Evolutionary conservation across 2,113 vertebrate genomes (phyloP), one percentile per base, ranked within the genome.

Genomic region (Bufo gargarizans): DNA sequence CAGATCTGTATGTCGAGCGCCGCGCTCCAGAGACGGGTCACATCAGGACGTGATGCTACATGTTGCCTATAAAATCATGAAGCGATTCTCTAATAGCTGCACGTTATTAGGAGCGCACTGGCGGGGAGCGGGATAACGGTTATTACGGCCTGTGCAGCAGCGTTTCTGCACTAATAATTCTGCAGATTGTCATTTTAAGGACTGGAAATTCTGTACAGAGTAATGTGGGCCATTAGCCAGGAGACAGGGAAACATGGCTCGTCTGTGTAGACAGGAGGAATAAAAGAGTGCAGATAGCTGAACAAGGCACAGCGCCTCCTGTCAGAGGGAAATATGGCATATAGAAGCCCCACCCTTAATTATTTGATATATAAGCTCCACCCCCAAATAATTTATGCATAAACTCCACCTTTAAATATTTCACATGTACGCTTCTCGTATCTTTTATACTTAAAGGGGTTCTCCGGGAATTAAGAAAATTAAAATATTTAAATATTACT

Each of bases 111-210:
- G 33, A 67, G 81, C 45, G 7, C 19, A 81, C 2, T 14, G 43
- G 59, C 14, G 33, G 33, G 3, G 43, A 71, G 13, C 12, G 69
- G 22, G 19, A n/a, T n/a, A 17, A 16, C 13, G 22, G 6, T 45
- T 72, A 72, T 67, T 65, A 82, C 47, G 33, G 33, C 33, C 33
- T 33, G 33, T 7, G 45, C 0, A 82, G 16, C 17, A 49, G 63
- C 6, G n/a, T 83, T 83, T 83, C 63, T 43, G 56, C 81, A 83
- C 20, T 50, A 69, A 69, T 67, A 83, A 83, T 50, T 82, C 79
- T 45, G 61, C 19, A 82, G 8, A 49, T 67, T 67, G 43, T 20
- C 17, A 61, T 47, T 82, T 63, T 63, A 47, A 16, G 59, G 61
- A 3, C 58, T 50, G 50, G 20, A 53, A 83, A 67, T 69, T 53